phyloP scores from a whole-genome alignment of 2,888 invertebrate species.

The Patella pellucida region DNA sequence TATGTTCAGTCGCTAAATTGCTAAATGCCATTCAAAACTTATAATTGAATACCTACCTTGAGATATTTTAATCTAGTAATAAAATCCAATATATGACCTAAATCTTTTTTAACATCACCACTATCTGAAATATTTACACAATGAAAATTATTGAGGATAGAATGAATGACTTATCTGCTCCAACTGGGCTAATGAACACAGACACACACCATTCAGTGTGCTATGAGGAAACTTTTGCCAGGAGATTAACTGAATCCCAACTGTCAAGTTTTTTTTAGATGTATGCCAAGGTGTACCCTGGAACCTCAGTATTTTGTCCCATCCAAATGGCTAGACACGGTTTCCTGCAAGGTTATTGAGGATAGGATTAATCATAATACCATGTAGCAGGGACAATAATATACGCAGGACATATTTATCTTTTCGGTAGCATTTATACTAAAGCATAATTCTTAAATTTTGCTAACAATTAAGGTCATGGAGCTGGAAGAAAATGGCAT shows the following conservation, averaged over 20 bases:
- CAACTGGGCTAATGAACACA: not conserved
- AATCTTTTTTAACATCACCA: slow-evolving; percentile 85
- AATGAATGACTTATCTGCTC: not conserved
- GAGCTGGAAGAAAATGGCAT: not conserved
- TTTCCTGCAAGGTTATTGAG: too few species aligned
- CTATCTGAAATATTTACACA: slow-evolving; percentile 74
- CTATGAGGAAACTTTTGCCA: too few species aligned
- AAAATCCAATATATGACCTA: slow-evolving; percentile 91
- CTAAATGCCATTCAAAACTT: too few species aligned
- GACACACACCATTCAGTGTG: too few species aligned
- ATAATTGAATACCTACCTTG: slow-evolving; percentile 73
- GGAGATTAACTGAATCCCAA: too few species aligned
- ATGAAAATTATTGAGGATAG: not conserved
- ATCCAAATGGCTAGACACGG: too few species aligned
- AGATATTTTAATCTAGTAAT: slow-evolving; percentile 78
- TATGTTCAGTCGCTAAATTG: too few species aligned
- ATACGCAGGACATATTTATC: not conserved
- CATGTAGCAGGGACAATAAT: too few species aligned
- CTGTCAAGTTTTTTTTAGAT: too few species aligned
- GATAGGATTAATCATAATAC: too few species aligned
- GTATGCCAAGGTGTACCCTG: too few species aligned
- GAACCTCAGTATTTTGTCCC: too few species aligned
- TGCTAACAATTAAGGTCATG: not conserved
- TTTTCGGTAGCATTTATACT: not conserved
- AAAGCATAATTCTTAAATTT: not conserved